Conservation (phyloP, 2,888 invertebrate species). For the Lamellibrachia columna region DNA sequence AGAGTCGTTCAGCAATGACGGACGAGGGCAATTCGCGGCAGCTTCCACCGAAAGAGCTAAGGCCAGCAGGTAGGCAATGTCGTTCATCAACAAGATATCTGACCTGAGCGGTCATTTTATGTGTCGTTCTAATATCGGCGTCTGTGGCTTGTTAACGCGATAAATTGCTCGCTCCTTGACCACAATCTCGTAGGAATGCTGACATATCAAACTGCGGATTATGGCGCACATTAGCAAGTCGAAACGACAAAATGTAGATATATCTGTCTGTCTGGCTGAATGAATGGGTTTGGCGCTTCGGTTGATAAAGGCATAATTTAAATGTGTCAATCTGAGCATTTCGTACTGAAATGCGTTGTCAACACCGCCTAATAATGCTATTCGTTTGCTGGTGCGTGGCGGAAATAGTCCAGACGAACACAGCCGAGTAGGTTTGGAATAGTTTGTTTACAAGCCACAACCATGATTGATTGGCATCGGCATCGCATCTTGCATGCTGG, state of each 20-base stretch:
- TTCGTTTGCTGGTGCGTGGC: background rate
- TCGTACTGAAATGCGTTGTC: background rate
- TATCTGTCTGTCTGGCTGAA: background rate
- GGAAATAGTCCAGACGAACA: background rate
- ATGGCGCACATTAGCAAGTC: background rate
- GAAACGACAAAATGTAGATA: background rate
- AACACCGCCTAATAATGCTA: background rate
- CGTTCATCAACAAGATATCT: background rate
- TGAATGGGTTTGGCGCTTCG: background rate
- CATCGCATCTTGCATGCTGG: background rate
- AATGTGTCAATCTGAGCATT: background rate
- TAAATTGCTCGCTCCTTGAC: background rate
- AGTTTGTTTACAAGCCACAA: background rate
- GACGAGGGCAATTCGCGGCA: conserved; percentile 11
- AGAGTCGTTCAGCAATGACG: background rate
- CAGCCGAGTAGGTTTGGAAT: background rate
- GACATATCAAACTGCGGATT: background rate
- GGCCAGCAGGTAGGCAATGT: conserved; percentile 12
- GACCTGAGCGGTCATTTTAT: background rate
- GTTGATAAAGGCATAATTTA: background rate
- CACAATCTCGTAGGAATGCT: background rate
- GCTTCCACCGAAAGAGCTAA: background rate
- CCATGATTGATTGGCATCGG: background rate
- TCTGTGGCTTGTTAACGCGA: background rate
- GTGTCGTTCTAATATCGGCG: background rate